Conservation (phyloP, 2,797 vertebrate species). For the Manis crassicaudata region DNA sequence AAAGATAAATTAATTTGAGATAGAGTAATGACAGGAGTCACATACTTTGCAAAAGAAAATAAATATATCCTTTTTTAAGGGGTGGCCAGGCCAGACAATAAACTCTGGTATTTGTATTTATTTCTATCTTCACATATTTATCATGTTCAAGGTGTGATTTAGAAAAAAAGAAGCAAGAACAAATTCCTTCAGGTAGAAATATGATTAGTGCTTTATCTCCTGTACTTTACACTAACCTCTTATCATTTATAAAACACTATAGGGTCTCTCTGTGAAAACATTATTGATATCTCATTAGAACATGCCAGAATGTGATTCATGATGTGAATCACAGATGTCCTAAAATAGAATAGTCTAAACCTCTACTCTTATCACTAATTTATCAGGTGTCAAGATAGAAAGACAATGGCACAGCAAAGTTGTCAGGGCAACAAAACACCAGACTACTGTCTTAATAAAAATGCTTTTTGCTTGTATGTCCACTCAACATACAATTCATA, state of each 20-base stretch:
- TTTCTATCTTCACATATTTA: slow-evolving; percentile 60
- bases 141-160: slow-evolving; percentile 74
- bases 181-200: slow-evolving; percentile 73
- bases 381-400: slow-evolving; percentile 38
- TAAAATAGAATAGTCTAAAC: slow-evolving; percentile 56
- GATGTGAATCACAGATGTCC: slow-evolving; percentile 69
- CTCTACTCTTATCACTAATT: slow-evolving; percentile 55
- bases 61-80: slow-evolving; percentile 53
- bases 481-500: neutral
- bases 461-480: neutral
- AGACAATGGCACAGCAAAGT: neutral
- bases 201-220: slow-evolving; percentile 76
- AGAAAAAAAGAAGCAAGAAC: slow-evolving; percentile 61
- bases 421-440: neutral
- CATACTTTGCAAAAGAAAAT: slow-evolving; percentile 41
- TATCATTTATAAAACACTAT: slow-evolving; percentile 83
- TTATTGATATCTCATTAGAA: slow-evolving; percentile 77
- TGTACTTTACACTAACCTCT: slow-evolving; percentile 77
- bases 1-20: slow-evolving; percentile 25
- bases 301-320: slow-evolving; percentile 74
- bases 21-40: neutral
- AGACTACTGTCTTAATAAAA: neutral
- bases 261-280: slow-evolving; percentile 75
- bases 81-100: fast-evolving
- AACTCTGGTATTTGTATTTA: slow-evolving; percentile 50